phyloP scores from a whole-genome alignment of 2,113 vertebrate genomes.

The Salvator merianae region DNA sequence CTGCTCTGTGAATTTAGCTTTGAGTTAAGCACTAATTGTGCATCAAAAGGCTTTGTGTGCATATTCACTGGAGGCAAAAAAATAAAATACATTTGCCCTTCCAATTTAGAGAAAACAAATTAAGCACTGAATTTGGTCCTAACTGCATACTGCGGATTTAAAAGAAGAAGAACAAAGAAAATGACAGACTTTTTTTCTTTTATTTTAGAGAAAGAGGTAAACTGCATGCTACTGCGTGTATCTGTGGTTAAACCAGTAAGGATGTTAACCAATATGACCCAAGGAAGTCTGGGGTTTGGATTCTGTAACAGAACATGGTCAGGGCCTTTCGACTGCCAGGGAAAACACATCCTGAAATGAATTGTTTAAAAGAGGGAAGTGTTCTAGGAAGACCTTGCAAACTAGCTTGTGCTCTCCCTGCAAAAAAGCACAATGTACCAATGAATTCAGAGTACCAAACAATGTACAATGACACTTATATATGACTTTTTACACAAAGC shows the following conservation, averaged over 20 bases:
- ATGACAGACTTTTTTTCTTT: background rate
- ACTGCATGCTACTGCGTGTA: conserved; percentile 52
- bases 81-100: conserved; percentile 32
- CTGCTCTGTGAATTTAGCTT: conserved; percentile 71
- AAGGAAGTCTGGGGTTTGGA: conserved; percentile 61
- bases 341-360: conserved; percentile 54
- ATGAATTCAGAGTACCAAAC: no score
- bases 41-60: conserved; percentile 58
- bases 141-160: conserved; percentile 51
- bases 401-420: no score
- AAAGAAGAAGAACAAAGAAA: conserved; percentile 64
- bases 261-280: conserved; percentile 63
- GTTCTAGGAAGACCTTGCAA: background rate
- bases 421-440: no score
- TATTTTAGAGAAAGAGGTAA: conserved; percentile 14
- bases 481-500: no score
- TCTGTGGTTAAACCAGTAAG: conserved; percentile 66
- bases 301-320: conserved; percentile 48
- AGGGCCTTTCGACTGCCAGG: background rate
- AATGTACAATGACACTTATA: no score
- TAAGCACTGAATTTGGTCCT: conserved; percentile 25
- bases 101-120: conserved; percentile 51
- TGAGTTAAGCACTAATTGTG: conserved; percentile 69
- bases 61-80: background rate
- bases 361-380: background rate